Percentiles rank a stretch among this genome's conserved stretches.
Conservation (phyloP, 2,797 vertebrate genomes). For the Salarias fasciatus region DNA sequence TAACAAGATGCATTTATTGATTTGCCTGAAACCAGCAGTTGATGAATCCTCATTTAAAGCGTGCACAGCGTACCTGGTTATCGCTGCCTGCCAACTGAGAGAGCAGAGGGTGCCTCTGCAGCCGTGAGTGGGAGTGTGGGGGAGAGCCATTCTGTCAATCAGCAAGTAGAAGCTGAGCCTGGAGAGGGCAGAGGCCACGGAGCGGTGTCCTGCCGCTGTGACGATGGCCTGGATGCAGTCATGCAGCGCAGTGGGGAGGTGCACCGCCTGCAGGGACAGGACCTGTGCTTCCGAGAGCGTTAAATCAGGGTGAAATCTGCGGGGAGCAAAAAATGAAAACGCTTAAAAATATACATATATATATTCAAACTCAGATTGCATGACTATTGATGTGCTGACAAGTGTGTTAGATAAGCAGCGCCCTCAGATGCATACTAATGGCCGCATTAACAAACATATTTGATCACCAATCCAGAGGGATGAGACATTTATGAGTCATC, state of each 20-base stretch:
- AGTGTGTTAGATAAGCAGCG: constrained; percentile 27
- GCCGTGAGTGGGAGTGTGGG: constrained; percentile 69
- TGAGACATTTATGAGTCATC: constrained; percentile 45
- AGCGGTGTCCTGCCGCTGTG: constrained; percentile 86
- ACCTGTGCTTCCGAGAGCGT: constrained; percentile 85
- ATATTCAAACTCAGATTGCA: constrained; percentile 13
- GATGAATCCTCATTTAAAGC: background rate
- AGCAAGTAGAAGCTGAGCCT: constrained; percentile 90
- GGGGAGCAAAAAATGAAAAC: constrained; percentile 7
- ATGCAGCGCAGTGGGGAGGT: constrained; percentile 81
- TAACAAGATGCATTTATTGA: background rate
- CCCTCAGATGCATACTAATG: constrained; percentile 42
- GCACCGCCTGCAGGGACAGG: constrained; percentile 80
- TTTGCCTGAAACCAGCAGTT: background rate
- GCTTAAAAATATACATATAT: constrained; percentile 2
- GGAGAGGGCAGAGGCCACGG: constrained; percentile 87
- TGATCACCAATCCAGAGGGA: constrained; percentile 45
- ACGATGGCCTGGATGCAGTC: constrained; percentile 86
- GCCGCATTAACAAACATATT: constrained; percentile 47
- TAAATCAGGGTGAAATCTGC: constrained; percentile 86
- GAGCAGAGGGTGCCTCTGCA: constrained; percentile 80
- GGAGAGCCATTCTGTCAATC: constrained; percentile 87
- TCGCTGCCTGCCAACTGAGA: constrained; percentile 85
- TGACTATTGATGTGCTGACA: constrained; percentile 34
- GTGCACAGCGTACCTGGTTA: constrained; percentile 88